A percentile compares a stretch with the other conserved stretches of the same genome.
Evolutionary conservation across 2,113 vertebrate genomes (phyloP).

Genomic region (Hydropotes inermis): DNA sequence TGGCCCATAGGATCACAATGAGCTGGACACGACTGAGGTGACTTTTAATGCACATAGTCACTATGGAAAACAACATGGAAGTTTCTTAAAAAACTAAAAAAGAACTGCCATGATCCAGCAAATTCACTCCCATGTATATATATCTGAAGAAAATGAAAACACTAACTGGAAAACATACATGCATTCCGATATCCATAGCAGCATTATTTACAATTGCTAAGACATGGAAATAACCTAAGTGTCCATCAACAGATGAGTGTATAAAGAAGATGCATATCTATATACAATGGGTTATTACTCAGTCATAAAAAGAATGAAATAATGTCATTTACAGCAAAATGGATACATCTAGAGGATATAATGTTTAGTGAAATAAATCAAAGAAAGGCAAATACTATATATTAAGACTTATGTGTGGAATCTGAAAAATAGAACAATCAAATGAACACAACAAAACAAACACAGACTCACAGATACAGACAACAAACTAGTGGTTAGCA

Average conservation of each 20-base stretch:
- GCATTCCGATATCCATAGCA: neutral
- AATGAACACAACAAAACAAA: neutral
- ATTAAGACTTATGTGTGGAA: neutral
- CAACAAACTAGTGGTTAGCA: neutral
- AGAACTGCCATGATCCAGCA: neutral
- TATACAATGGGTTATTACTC: neutral
- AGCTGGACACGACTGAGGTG: no score
- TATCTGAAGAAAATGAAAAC: neutral
- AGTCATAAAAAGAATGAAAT: neutral
- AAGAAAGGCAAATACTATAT: neutral
- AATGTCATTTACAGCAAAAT: neutral
- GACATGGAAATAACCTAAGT: neutral
- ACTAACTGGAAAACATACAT: neutral
- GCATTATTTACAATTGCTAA: neutral
- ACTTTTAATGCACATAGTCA: neutral
- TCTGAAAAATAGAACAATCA: neutral
- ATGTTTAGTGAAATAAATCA: neutral
- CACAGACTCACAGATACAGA: neutral
- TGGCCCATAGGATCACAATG: no score
- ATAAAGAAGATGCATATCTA: neutral
- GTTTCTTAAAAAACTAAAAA: neutral
- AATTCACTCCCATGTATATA: neutral
- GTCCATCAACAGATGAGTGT: neutral
- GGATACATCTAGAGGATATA: neutral
- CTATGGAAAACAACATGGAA: neutral